Conservation (phyloP, 1,140 invertebrate genomes). For the Drosophila nasuta region DNA sequence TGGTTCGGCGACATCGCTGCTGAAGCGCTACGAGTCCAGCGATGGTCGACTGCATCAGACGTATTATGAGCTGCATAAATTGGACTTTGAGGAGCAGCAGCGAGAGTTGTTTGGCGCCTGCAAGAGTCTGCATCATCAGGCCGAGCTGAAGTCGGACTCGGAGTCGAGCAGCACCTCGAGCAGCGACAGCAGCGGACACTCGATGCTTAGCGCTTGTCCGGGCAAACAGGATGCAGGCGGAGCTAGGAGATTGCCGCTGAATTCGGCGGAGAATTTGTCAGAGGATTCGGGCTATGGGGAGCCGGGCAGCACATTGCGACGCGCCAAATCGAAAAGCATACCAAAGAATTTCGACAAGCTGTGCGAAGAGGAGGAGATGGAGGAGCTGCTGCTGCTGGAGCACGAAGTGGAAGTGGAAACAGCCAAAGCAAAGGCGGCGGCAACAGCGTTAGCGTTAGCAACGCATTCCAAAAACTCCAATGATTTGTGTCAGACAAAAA, state of each 20-base stretch:
- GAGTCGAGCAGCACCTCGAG: slow-evolving; percentile 62
- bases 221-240: slow-evolving; percentile 29
- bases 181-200: slow-evolving; percentile 67
- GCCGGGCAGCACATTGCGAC: slow-evolving; percentile 84
- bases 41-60: slow-evolving; percentile 80
- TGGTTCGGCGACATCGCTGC: slow-evolving; percentile 64
- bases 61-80: slow-evolving; percentile 80
- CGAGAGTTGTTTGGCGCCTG: slow-evolving; percentile 49
- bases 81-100: slow-evolving; percentile 68
- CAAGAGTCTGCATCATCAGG: slow-evolving; percentile 54
- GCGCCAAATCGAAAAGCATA: slow-evolving; percentile 85
- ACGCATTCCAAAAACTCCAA: slow-evolving; percentile 63
- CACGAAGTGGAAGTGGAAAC: neutral
- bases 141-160: slow-evolving; percentile 68
- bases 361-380: slow-evolving; percentile 76
- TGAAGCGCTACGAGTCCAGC: slow-evolving; percentile 76
- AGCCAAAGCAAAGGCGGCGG: neutral
- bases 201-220: slow-evolving; percentile 55
- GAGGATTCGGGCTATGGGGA: slow-evolving; percentile 91
- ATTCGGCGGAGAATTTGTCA: slow-evolving; percentile 90
- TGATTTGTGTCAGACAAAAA: slow-evolving; percentile 82
- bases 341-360: slow-evolving; percentile 85
- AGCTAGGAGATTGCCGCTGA: slow-evolving; percentile 64
- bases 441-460: neutral
- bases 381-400: slow-evolving; percentile 33